These are phyloP conservation scores for Megaceryle alcyon DNA, from an alignment of 2,797 vertebrate genomes.

Conservation along the genomic window DNA sequence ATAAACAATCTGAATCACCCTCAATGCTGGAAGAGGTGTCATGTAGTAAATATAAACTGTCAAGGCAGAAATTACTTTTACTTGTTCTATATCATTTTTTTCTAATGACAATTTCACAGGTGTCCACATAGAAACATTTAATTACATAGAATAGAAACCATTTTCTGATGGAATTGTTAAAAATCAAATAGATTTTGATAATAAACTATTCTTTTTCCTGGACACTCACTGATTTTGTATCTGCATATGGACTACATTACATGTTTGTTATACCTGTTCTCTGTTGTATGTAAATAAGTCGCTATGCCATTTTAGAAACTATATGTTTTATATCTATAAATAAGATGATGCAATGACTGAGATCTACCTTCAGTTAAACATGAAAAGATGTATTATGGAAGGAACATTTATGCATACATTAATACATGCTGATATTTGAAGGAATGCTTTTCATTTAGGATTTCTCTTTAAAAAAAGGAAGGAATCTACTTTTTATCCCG, in stretches of 20 bases:
- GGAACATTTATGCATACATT: neutral
- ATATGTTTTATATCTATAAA: neutral
- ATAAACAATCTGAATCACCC: neutral
- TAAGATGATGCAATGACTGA: neutral
- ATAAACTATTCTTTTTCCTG: neutral
- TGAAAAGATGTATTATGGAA: neutral
- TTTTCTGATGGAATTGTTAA: neutral
- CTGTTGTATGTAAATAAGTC: neutral
- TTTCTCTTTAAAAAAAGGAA: neutral
- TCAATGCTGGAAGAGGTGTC: fast-evolving
- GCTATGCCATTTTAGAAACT: neutral
- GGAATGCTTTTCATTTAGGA: neutral
- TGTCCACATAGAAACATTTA: neutral
- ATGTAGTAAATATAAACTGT: neutral
- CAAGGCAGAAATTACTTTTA: neutral
- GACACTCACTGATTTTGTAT: neutral
- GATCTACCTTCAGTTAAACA: neutral
- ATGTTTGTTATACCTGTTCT: neutral
- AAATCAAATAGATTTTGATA: neutral
- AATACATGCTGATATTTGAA: neutral
- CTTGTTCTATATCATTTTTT: fast-evolving
- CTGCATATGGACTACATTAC: neutral
- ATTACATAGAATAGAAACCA: neutral
- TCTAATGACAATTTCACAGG: neutral
- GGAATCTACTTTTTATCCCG: neutral